Conservation (phyloP, 2,888 invertebrate genomes). For the Chironomus riparius region DNA sequence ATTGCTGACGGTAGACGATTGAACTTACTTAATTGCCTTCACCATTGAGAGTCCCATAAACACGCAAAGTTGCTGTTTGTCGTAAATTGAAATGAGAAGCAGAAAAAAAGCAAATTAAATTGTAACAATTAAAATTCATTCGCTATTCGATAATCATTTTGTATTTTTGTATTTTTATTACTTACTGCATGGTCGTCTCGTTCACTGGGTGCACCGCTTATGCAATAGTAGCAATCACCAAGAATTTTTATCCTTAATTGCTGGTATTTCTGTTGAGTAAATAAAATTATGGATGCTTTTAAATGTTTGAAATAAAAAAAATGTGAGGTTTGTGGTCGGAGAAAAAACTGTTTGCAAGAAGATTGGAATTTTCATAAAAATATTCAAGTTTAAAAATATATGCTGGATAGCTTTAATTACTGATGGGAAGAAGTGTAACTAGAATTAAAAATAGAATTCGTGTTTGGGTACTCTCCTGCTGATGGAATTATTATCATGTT, state of each 20-base stretch:
- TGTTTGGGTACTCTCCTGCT: no score
- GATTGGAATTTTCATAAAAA: no score
- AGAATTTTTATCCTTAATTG: constrained; percentile 91
- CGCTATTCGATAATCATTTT: not conserved
- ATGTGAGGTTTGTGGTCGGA: not conserved
- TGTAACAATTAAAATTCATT: not conserved
- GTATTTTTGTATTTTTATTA: not conserved
- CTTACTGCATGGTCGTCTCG: constrained; percentile 78
- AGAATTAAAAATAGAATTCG: no score
- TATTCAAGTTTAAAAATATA: no score
- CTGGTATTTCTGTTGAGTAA: constrained; percentile 66
- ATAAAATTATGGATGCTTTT: no score
- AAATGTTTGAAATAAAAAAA: no score
- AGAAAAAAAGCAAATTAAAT: not conserved
- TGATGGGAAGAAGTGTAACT: no score
- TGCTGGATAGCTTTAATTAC: no score
- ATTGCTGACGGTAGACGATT: not conserved
- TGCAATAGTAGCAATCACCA: constrained; percentile 96
- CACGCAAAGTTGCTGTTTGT: constrained; percentile 54
- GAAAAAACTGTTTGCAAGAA: not conserved
- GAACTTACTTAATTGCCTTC: constrained; percentile 84
- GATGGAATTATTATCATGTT: no score
- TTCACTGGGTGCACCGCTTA: constrained; percentile 88
- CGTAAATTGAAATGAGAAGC: not conserved
- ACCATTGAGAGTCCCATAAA: constrained; percentile 97